phyloP scores from a whole-genome alignment of 2,888 invertebrate species.

The Ligdia adustata region DNA sequence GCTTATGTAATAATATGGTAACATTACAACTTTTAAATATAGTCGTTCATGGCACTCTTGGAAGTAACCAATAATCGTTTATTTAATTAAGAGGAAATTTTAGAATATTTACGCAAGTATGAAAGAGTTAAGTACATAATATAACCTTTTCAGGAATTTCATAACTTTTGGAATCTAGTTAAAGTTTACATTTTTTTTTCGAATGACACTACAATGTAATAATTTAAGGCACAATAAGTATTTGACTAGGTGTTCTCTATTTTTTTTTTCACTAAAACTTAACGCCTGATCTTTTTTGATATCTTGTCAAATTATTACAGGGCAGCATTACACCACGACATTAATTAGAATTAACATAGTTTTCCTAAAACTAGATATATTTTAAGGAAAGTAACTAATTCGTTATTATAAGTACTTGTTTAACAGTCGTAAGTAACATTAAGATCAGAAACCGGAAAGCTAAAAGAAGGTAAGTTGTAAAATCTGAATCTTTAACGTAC shows the following conservation, averaged over 20 bases:
- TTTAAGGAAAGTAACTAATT: too few relatives aligned
- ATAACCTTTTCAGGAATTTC: slow-evolving; percentile 20
- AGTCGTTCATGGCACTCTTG: slow-evolving; percentile 48
- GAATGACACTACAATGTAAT: slow-evolving; percentile 28
- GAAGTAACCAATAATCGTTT: slow-evolving; percentile 37
- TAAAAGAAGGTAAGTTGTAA: neutral
- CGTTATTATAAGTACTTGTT: too few relatives aligned
- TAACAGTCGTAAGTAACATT: too few relatives aligned
- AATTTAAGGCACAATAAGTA: slow-evolving; percentile 21
- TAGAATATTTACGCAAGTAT: slow-evolving; percentile 2
- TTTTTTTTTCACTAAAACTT: neutral
- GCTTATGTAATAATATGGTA: slow-evolving; percentile 45
- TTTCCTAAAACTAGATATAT: too few relatives aligned
- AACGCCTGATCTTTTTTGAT: slow-evolving; percentile 8
- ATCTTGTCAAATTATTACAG: slow-evolving; percentile 28
- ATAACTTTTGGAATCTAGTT: neutral
- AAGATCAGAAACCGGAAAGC: neutral
- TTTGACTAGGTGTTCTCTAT: slow-evolving; percentile 21
- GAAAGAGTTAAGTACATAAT: neutral
- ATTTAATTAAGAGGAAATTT: too few relatives aligned
- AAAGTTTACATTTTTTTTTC: neutral
- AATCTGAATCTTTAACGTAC: slow-evolving; percentile 62
- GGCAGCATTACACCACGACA: slow-evolving; percentile 3
- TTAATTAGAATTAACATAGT: neutral
- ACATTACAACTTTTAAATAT: slow-evolving; percentile 44